phyloP scores from a whole-genome alignment of 2,113 vertebrate species.

The Eudyptes chrysolophus region DNA sequence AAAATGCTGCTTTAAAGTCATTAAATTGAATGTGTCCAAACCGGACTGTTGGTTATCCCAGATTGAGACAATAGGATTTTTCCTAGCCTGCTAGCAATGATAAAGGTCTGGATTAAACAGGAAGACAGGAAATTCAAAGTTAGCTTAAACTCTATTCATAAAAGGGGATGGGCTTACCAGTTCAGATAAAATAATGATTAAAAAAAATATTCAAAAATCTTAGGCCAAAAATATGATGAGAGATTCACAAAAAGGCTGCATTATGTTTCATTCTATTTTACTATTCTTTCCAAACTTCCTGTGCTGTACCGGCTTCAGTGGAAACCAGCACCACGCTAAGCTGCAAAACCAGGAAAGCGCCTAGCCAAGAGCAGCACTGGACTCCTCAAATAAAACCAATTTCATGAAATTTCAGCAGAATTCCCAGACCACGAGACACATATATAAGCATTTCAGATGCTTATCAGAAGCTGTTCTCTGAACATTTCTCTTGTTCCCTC shows the following conservation, averaged over 20 bases:
- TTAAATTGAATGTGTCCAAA: conserved; percentile 22
- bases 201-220: neutral
- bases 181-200: conserved; percentile 34
- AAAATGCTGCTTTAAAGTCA: conserved; percentile 13
- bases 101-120: conserved; percentile 67
- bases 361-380: neutral
- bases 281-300: neutral
- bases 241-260: neutral
- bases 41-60: conserved; percentile 24
- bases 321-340: neutral
- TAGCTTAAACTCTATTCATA: conserved; percentile 56
- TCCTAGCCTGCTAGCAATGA: conserved; percentile 51
- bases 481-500: neutral
- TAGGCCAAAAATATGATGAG: neutral
- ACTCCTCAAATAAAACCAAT: neutral
- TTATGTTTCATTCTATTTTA: neutral
- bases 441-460: neutral
- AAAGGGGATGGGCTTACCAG: conserved; percentile 36
- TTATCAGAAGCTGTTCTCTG: neutral
- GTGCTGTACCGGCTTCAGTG: neutral
- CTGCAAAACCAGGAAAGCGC: neutral
- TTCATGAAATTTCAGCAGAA: neutral
- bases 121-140: conserved; percentile 69
- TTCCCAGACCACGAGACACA: neutral
- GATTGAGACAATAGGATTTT: conserved; percentile 58